These are phyloP conservation scores for Ptilonorhynchus violaceus DNA, from an alignment of 2,113 vertebrate species.

Conservation along the genomic window DNA sequence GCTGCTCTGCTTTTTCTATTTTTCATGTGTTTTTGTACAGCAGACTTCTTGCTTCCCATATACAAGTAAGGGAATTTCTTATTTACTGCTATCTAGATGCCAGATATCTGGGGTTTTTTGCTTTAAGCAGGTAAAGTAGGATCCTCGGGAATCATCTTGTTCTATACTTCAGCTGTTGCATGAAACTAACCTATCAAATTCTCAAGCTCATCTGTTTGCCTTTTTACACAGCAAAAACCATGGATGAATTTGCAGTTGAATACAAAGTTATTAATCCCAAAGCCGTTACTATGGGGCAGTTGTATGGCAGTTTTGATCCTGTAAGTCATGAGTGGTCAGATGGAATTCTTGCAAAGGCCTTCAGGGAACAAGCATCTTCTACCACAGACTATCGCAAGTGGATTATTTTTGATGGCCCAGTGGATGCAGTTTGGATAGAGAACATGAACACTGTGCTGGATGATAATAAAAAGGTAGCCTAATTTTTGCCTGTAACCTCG, in stretches of 20 bases:
- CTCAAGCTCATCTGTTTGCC: background rate
- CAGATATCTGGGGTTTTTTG: background rate
- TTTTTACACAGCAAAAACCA: slow-evolving; percentile 71
- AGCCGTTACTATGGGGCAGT: slow-evolving; percentile 89
- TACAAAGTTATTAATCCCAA: slow-evolving; percentile 90
- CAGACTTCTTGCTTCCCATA: background rate
- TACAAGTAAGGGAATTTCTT: background rate
- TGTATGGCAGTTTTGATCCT: slow-evolving; percentile 89
- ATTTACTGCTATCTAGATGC: background rate
- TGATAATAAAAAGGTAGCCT: slow-evolving; percentile 93
- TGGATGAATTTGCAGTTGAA: slow-evolving; percentile 87
- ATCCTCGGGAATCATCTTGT: background rate
- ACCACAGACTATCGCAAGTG: slow-evolving; percentile 82
- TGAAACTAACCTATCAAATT: background rate
- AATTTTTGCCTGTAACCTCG: accelerated
- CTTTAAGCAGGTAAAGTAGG: background rate
- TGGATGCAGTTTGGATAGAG: slow-evolving; percentile 97
- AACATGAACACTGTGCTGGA: slow-evolving; percentile 96
- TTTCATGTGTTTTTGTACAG: background rate
- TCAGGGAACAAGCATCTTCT: slow-evolving; percentile 84
- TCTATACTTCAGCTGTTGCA: background rate
- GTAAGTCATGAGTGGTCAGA: slow-evolving; percentile 92
- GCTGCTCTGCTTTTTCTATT: background rate
- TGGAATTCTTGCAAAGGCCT: slow-evolving; percentile 84
- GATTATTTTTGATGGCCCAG: slow-evolving; percentile 94